These are phyloP conservation scores for Poicephalus meyeri DNA, from an alignment of 2,113 vertebrate genomes.

Conservation along the genomic window DNA sequence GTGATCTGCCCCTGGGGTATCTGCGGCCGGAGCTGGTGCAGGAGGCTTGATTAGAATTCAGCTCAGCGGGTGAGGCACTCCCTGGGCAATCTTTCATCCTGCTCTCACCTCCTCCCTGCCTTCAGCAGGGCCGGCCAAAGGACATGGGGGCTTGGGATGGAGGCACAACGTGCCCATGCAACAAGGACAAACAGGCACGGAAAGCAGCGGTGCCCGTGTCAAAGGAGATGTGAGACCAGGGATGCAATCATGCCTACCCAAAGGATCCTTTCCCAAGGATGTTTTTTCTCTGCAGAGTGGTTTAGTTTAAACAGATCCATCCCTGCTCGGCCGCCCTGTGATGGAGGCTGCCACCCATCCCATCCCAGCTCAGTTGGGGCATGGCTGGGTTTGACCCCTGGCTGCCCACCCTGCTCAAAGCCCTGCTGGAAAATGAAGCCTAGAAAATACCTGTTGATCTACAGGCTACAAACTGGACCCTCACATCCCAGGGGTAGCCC, in stretches of 20 bases:
- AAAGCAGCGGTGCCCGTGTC: accelerated
- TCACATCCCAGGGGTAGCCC: too few relatives aligned
- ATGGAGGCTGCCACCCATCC: accelerated
- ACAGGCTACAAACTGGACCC: neutral
- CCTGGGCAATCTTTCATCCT: neutral
- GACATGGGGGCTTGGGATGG: accelerated
- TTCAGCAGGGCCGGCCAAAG: neutral
- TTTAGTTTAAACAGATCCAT: neutral
- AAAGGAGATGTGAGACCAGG: neutral
- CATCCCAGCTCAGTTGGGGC: neutral
- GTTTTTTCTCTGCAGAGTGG: neutral
- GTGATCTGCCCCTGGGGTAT: constrained; percentile 30
- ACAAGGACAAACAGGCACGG: neutral
- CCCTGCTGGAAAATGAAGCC: neutral
- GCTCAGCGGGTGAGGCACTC: constrained; percentile 5
- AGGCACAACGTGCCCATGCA: accelerated
- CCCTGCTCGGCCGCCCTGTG: accelerated
- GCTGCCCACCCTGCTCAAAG: neutral
- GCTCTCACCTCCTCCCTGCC: neutral
- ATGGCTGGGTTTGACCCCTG: neutral
- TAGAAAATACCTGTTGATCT: constrained; percentile 28
- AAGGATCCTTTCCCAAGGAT: neutral
- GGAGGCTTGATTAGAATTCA: constrained; percentile 49
- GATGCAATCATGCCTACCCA: neutral
- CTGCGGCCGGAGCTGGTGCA: neutral